Evolutionary conservation across 2,797 vertebrate genomes (phyloP).

Genomic region (Coilia nasus): DNA sequence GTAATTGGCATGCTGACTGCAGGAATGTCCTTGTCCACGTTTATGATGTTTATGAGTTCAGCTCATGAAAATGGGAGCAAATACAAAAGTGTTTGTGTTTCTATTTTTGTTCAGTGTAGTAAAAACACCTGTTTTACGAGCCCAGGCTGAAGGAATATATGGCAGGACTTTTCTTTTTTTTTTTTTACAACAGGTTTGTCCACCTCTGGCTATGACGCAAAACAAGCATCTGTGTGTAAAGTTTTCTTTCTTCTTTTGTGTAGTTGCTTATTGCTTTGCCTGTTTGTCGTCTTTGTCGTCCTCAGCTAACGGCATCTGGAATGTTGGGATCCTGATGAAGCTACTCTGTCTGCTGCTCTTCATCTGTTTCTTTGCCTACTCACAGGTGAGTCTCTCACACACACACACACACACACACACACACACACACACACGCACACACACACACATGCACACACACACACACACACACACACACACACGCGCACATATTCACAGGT

Average conservation of each 20-base stretch:
- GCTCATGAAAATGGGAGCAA: no score
- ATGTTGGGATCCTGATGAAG: constrained; percentile 87
- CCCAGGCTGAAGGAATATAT: no score
- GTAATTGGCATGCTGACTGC: no score
- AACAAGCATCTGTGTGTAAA: background rate
- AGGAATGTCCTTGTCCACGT: no score
- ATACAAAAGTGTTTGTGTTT: no score
- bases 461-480: no score
- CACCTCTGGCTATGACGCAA: no score
- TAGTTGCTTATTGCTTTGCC: background rate
- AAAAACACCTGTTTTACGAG: background rate
- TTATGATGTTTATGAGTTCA: no score
- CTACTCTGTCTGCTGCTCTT: constrained; percentile 83
- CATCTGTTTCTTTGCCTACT: constrained; percentile 89
- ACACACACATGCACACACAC: background rate
- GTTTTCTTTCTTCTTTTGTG: background rate
- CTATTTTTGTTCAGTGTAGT: no score
- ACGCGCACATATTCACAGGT: no score
- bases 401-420: background rate
- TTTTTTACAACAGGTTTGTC: no score
- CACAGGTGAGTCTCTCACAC: constrained; percentile 78
- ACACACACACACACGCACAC: background rate
- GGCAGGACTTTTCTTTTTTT: no score
- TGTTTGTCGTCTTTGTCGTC: background rate
- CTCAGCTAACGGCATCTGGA: constrained; percentile 88